These are phyloP conservation scores for Calcarius lapponicus DNA, from an alignment of 2,797 vertebrate genomes.

Conservation along the genomic window DNA sequence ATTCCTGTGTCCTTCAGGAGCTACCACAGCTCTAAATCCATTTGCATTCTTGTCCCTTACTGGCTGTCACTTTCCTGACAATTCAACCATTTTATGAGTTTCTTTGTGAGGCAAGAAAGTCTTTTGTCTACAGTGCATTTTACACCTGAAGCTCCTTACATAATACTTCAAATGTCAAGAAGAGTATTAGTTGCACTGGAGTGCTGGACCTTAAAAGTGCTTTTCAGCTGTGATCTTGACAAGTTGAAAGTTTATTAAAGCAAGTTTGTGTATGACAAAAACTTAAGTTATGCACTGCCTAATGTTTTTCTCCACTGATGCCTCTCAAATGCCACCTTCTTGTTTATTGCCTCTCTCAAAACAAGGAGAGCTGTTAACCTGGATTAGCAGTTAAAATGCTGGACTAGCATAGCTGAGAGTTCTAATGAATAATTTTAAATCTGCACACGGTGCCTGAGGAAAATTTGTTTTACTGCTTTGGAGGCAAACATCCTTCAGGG, in stretches of 20 bases:
- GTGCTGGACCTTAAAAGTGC: neutral
- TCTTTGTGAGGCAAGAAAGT: neutral
- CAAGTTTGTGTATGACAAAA: neutral
- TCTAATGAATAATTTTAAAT: conserved; percentile 10
- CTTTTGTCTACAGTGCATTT: conserved; percentile 12
- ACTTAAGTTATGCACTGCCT: neutral
- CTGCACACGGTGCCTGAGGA: neutral
- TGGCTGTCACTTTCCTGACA: conserved; percentile 23
- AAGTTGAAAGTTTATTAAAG: conserved; percentile 45
- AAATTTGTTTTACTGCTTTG: neutral
- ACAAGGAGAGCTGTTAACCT: conserved; percentile 4
- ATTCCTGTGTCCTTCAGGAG: neutral
- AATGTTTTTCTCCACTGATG: neutral
- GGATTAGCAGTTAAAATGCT: conserved; percentile 45
- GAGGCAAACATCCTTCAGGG: neutral
- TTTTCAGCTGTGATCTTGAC: conserved; percentile 11
- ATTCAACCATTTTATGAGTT: conserved; percentile 41
- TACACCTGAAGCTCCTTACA: conserved; percentile 2
- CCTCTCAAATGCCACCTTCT: neutral
- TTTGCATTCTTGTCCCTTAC: conserved; percentile 10
- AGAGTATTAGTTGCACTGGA: neutral
- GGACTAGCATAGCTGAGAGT: neutral
- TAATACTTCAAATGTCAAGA: conserved; percentile 35
- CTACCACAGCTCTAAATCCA: neutral
- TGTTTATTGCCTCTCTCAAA: conserved; percentile 1